Percentiles rank a stretch among this genome's conserved stretches.
phyloP scores from a whole-genome alignment of 1,140 invertebrate species.

The Pogonus chalceus region DNA sequence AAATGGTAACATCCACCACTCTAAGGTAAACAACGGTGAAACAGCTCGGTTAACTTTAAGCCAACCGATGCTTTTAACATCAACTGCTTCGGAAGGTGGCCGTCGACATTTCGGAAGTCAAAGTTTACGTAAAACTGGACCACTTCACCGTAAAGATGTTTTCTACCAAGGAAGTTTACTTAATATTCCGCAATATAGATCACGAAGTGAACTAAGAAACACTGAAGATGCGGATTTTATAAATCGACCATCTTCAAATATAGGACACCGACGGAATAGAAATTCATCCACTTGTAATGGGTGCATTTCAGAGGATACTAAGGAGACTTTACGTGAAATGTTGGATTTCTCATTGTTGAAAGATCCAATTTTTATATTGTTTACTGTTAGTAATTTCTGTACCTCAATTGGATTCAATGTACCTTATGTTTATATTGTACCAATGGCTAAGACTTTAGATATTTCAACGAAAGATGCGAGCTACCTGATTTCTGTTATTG shows the following conservation, averaged over 20 bases:
- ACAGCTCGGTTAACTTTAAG: slow-evolving; percentile 48
- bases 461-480: slow-evolving; percentile 47
- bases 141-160: slow-evolving; percentile 77
- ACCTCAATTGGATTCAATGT: slow-evolving; percentile 95
- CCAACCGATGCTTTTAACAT: slow-evolving; percentile 46
- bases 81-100: slow-evolving; percentile 20
- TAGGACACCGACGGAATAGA: slow-evolving; percentile 24
- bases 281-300: slow-evolving; percentile 29
- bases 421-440: slow-evolving; percentile 76
- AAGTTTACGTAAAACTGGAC: slow-evolving; percentile 42
- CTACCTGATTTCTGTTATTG: slow-evolving; percentile 66
- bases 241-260: slow-evolving; percentile 20
- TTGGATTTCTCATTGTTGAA: slow-evolving; percentile 73
- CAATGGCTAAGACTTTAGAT: slow-evolving; percentile 49
- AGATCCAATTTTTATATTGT: slow-evolving; percentile 82
- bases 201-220: slow-evolving; percentile 32
- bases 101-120: slow-evolving; percentile 23
- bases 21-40: slow-evolving; percentile 35
- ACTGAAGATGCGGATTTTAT: slow-evolving; percentile 29
- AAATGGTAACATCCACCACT: slow-evolving; percentile 28
- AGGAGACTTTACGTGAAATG: slow-evolving; percentile 68
- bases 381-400: slow-evolving; percentile 87
- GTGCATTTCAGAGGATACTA: slow-evolving; percentile 45
- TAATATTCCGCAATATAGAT: slow-evolving; percentile 39
- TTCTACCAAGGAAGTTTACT: slow-evolving; percentile 75